Conservation (phyloP, 2,888 invertebrate genomes). For the Cephus nigrinus region DNA sequence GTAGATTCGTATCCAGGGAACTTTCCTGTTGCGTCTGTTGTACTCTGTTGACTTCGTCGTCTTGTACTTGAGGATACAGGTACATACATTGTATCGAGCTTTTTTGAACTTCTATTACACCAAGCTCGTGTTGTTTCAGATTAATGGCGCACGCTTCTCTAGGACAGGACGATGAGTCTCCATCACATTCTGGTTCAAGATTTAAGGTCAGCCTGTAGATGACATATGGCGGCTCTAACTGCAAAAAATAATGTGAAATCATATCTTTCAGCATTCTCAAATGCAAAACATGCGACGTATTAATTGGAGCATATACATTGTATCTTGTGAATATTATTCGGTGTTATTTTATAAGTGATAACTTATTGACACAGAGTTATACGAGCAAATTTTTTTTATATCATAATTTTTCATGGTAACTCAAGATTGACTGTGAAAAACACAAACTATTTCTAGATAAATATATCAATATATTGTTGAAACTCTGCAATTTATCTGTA, state of each 20-base stretch:
- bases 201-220: constrained; percentile 53
- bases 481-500: not conserved
- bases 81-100: constrained; percentile 56
- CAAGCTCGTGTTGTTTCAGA: constrained; percentile 46
- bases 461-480: not conserved
- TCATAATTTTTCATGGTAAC: too few relatives aligned
- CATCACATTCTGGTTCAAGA: constrained; percentile 49
- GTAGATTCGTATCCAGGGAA: constrained; percentile 24
- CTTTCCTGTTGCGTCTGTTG: constrained; percentile 26
- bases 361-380: not conserved
- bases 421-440: not conserved
- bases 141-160: constrained; percentile 55
- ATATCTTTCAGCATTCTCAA: not conserved
- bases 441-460: not conserved
- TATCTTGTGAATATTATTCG: not conserved
- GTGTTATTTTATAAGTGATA: not conserved
- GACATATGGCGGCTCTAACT: constrained; percentile 48
- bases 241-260: constrained; percentile 16
- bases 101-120: constrained; percentile 40
- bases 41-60: constrained; percentile 29
- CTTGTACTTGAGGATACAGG: constrained; percentile 41
- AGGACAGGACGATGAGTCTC: constrained; percentile 39
- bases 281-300: not conserved
- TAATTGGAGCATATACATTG: not conserved
- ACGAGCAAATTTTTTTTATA: not conserved